Base-by-base conservation (phyloP, 2,888 invertebrate genomes). In the Notocelia uddmanniana region DNA sequence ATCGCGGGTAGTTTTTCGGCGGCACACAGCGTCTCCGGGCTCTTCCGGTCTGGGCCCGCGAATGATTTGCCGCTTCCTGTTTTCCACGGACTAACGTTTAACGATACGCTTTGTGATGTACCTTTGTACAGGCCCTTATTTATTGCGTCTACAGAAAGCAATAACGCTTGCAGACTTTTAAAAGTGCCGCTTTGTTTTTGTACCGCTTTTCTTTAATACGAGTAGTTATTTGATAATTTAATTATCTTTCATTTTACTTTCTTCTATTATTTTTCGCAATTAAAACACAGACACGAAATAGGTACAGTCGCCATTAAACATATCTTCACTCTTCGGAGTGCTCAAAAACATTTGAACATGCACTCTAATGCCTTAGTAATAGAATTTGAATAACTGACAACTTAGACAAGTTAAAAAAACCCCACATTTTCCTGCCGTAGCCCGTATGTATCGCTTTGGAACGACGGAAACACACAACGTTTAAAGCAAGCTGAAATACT, bases 21-120 rank as follows among this genome's bases (percentile, higher is more conserved):
- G 71, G 74, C 72, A 54, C 58, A 69, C 74, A 69, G 72, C 76
- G 76, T 74, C 77, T 73, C 75, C 77, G 75, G 74, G 58, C 69
- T 21, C 63, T 73, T 76, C 76, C 76, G 74, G 76, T 73, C 67
- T 66, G 68, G 21, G 69, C 68, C 57, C 62, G 72, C 71, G 74
- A 74, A 77, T 77, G 76, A 77, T 77, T 76, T 74, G 75, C 66
- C 74, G 57, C 72, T 74, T 77, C 77, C 77, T 74, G 77, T 76
- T 76, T 75, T 73, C 66, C 48, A 69, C 67, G 73, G 69, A 62
- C 54, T 60, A 62, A 48, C 74, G 73, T 69, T 74, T 74, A 73
- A 74, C 72, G 74, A 72, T 68, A 68, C 72, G 72, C 72, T 72
- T 72, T 72, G 72, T 62, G 70, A 50, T 37, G 59, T 72, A 66